Conservation (phyloP, 2,888 invertebrate genomes). For the Digitonthophagus gazella region DNA sequence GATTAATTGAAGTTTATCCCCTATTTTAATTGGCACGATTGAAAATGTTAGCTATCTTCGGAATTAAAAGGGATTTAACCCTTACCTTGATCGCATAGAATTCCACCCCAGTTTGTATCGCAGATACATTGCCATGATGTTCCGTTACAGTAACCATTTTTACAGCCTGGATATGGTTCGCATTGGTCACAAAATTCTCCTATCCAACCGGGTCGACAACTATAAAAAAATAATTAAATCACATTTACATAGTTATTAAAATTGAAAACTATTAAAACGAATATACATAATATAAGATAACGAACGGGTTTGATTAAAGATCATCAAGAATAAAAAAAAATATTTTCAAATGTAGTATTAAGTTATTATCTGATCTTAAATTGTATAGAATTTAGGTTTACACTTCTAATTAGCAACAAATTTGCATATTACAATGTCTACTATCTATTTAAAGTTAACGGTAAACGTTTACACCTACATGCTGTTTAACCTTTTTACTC, state of each 20-base stretch:
- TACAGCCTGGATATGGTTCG: constrained; percentile 92
- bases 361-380: background rate
- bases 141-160: constrained; percentile 92
- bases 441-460: background rate
- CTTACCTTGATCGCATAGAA: constrained; percentile 91
- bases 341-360: background rate
- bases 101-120: constrained; percentile 97
- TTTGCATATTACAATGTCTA: background rate
- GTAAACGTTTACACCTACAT: background rate
- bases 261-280: too few relatives aligned
- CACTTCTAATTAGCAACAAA: too few relatives aligned
- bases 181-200: constrained; percentile 92
- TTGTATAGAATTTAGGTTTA: background rate
- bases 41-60: background rate
- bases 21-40: background rate
- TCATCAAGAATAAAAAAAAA: background rate
- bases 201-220: constrained; percentile 91
- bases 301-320: background rate
- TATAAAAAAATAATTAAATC: constrained; percentile 48
- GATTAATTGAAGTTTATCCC: background rate
- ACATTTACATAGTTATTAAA: background rate
- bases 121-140: constrained; percentile 96
- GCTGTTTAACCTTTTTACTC: background rate
- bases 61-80: too few relatives aligned
- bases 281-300: too few relatives aligned